Evolutionary conservation across 1,140 invertebrate genomes (phyloP), one percentile per base, ranked within the genome.

Genomic region (Andrena cerasifolii): DNA sequence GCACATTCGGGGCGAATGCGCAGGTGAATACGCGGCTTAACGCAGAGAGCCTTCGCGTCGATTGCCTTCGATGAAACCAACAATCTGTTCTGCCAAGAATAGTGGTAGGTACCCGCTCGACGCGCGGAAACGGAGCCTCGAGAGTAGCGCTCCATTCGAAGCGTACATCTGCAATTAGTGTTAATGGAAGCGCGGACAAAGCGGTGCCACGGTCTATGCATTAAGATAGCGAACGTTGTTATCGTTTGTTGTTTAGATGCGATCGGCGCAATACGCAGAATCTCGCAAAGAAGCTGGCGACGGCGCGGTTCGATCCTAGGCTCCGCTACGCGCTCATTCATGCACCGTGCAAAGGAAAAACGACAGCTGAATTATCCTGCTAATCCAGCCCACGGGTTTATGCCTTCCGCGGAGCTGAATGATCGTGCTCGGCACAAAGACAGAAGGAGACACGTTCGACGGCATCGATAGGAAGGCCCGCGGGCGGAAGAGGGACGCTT

Each of bases 201-300:
- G 18, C 18, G 36, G 3, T 14, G n/a, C 21, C 16, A 18, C n/a
- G 5, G 16, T 12, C 43, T n/a, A 58, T 31, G 43, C 73, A 51
- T 76, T 58, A 49, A 58, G 21, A 36, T 67, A 76, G 68, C 59
- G 73, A 67, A 65, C 53, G 43, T 53, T 36, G 47, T 67, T 28
- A 75, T 14, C 6, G 18, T 40, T 26, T 31, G 1, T 47, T 36
- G 56, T 47, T 58, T 18, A 10, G 18, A 26, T 12, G 18, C 14
- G 1, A 47, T 33, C 1, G 5, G 10, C n/a, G 36, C 40, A 18
- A n/a, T 26, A 6, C 5, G n/a, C n/a, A 31, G 33, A 62, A 53
- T 65, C 43, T n/a, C 6, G 26, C 8, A 8, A 31, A n/a, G 43
- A 65, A 40, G 33, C 18, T 0, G 14, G 12, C n/a, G 10, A 31